Conservation (phyloP, 2,113 vertebrate genomes). For the Jacana jacana region DNA sequence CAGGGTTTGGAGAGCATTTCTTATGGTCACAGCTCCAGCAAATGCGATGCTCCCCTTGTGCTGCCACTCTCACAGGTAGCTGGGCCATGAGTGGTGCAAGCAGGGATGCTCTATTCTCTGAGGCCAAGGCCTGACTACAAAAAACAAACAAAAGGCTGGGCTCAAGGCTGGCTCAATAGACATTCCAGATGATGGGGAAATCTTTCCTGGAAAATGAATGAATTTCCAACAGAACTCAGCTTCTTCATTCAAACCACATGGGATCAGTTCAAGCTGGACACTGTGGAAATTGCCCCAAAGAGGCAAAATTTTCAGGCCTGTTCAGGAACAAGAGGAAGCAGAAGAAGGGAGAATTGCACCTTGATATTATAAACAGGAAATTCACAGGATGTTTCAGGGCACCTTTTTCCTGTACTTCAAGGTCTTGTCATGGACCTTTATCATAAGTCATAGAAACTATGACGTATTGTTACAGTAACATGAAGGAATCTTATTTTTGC, state of each 20-base stretch:
- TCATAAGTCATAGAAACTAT: background rate
- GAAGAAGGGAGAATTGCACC: background rate
- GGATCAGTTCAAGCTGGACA: background rate
- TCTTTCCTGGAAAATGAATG: background rate
- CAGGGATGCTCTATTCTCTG: background rate
- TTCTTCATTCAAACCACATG: background rate
- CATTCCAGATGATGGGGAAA: background rate
- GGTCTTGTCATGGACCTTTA: background rate
- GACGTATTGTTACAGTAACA: background rate
- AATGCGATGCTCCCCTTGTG: background rate
- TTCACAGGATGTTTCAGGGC: background rate
- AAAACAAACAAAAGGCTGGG: background rate
- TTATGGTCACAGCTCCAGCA: background rate
- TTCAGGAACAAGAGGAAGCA: background rate
- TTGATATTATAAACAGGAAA: accelerated
- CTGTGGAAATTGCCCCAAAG: accelerated
- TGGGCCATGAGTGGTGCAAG: background rate
- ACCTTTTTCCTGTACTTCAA: background rate
- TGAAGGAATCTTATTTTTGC: background rate
- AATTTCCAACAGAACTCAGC: background rate
- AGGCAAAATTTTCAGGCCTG: background rate
- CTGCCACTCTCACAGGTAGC: background rate
- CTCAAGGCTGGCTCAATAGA: background rate
- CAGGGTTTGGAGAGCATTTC: background rate
- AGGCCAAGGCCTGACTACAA: background rate